These are phyloP conservation scores for Verasper variegatus DNA, from an alignment of 2,113 vertebrate species.

Conservation along the genomic window DNA sequence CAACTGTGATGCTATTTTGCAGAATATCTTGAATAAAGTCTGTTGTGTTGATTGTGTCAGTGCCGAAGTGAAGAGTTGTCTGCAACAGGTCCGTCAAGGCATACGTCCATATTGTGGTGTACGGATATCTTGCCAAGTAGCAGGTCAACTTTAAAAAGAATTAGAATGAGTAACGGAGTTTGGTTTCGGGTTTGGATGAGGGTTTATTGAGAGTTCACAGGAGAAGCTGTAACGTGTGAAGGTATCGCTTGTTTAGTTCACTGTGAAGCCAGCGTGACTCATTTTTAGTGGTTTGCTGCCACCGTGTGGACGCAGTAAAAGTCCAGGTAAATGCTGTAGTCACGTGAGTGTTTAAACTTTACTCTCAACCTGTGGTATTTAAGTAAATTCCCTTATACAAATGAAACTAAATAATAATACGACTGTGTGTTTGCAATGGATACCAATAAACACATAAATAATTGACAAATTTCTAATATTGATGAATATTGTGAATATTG, in stretches of 20 bases:
- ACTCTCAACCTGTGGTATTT: no score
- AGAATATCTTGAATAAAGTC: not conserved
- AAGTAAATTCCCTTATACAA: no score
- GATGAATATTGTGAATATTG: no score
- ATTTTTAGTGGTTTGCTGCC: slow-evolving; percentile 13
- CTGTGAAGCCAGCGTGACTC: not conserved
- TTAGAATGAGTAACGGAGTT: not conserved
- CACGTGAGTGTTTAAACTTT: no score
- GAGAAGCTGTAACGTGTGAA: not conserved
- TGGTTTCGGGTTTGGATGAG: not conserved
- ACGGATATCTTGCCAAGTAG: not conserved
- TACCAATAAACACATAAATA: no score
- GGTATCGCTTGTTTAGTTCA: not conserved
- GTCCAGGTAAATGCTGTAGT: not conserved
- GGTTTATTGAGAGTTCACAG: no score
- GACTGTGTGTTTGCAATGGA: not conserved
- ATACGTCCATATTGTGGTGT: not conserved
- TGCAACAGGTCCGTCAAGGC: not conserved
- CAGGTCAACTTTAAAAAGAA: not conserved
- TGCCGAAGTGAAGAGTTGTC: not conserved
- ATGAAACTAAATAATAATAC: not conserved
- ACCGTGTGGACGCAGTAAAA: slow-evolving; percentile 5
- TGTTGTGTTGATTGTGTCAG: not conserved
- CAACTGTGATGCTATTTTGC: not conserved
- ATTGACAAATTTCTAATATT: no score